Base-by-base conservation (phyloP, 2,113 vertebrate species). In the Antechinus flavipes region DNA sequence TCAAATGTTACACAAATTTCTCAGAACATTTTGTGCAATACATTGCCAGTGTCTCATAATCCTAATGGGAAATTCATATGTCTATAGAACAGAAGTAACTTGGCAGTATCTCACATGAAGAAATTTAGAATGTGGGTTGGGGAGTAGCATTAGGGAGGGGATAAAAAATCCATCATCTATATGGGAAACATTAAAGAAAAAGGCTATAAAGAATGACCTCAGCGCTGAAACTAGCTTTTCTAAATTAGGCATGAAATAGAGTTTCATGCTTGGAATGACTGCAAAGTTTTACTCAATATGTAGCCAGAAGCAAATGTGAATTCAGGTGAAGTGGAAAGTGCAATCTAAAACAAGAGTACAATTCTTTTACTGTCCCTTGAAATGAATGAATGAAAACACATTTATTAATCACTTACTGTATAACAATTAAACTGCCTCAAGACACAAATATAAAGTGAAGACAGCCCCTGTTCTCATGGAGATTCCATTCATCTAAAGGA, bases 231-330 rank as follows among this genome's bases (percentile, higher is more conserved):
- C 19, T 4, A 90, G 84, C 61, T 8, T 23, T 93, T 98, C 94
- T 89, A 96, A 98, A 97, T 94, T 54, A 96, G 89, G 96, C 95
- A 97, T 84, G 91, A 97, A 97, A 97, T 49, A 90, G 90, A 94
- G 14, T 90, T 98, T 97, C 97, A 95, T 24, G 97, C 92, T 92
- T 9, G 9, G 50, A 96, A 92, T 61, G 97, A 97, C 89, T 84
- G 46, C 90, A 95, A 92, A 95, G 26, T 68, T 49, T 95, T 96
- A 90, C 89, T 94, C 50, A 93, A 93, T 27, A 90, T 2, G 49
- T 90, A 95, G 90, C 95, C 95, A 96, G 94, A 90, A 92, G 94
- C 93, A 97, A 90, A 97, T 95, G n/a, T 84, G 19, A 91, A 42
- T 26, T 46, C 76, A 89, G 46, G 27, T 92, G 61, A 16, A 0